Evolutionary conservation across 2,113 vertebrate species (phyloP).

Genomic region (Passer domesticus): DNA sequence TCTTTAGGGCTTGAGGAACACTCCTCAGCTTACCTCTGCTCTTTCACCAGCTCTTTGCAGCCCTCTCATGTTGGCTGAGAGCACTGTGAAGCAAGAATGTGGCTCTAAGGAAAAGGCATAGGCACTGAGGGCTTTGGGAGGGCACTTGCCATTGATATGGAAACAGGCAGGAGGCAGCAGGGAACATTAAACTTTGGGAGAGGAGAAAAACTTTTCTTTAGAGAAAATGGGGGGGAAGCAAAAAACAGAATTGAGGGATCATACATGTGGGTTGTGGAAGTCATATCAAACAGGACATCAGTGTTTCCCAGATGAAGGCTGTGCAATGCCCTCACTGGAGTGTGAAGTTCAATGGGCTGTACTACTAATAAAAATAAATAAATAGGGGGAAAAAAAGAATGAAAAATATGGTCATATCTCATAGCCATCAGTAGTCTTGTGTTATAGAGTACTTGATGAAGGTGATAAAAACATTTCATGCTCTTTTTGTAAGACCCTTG

Average conservation of each 20-base stretch:
- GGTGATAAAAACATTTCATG: neutral
- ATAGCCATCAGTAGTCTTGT: neutral
- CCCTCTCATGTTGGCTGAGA: neutral
- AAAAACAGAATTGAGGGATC: too few relatives aligned
- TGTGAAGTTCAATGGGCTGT: neutral
- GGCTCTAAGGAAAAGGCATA: neutral
- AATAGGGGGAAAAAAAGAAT: rapidly evolving
- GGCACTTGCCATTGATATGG: neutral
- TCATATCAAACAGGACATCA: neutral
- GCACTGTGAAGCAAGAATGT: neutral
- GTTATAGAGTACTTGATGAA: neutral
- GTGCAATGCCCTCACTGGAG: neutral
- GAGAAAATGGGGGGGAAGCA: neutral
- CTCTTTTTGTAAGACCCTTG: neutral
- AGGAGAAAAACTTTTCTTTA: neutral
- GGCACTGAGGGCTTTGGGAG: neutral
- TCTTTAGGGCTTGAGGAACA: neutral
- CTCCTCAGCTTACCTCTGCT: neutral
- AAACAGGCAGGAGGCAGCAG: neutral
- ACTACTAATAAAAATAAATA: neutral
- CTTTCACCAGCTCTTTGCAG: neutral
- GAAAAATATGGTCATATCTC: neutral
- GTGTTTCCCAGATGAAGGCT: neutral
- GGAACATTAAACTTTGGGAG: neutral
- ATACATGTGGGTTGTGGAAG: rapidly evolving